A percentile compares a stretch with the other conserved stretches of the same genome.
phyloP scores from a whole-genome alignment of 2,888 invertebrate species.

The Kryphioiulus occultus region DNA sequence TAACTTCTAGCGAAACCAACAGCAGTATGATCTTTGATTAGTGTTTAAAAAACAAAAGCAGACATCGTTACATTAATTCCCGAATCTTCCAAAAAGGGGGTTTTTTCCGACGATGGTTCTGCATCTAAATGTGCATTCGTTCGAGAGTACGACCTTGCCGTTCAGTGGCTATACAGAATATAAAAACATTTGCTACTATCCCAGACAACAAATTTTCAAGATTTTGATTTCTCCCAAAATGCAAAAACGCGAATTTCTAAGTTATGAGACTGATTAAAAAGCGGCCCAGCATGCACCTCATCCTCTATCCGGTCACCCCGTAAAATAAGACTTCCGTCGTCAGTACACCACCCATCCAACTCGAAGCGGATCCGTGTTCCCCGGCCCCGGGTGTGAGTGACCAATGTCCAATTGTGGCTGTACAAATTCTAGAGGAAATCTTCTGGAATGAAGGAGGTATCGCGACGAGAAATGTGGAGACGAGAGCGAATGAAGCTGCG shows the following conservation, averaged over 20 bases:
- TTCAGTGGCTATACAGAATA: conserved; percentile 1
- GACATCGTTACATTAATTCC: neutral
- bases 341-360: neutral
- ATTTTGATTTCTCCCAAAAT: neutral
- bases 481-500: neutral
- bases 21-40: neutral
- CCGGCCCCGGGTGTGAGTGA: neutral
- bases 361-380: neutral
- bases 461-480: neutral
- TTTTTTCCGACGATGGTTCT: neutral
- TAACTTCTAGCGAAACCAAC: neutral
- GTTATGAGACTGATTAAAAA: neutral
- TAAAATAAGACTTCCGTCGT: neutral
- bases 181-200: conserved; percentile 35
- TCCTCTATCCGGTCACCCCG: neutral
- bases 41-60: neutral
- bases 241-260: neutral
- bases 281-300: neutral
- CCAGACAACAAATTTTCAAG: neutral
- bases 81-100: neutral
- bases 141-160: neutral
- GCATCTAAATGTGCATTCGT: neutral
- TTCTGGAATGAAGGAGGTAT: neutral
- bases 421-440: neutral
- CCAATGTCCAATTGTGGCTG: neutral